Conservation (phyloP, 2,797 vertebrate species). For the Propithecus deckenii region DNA sequence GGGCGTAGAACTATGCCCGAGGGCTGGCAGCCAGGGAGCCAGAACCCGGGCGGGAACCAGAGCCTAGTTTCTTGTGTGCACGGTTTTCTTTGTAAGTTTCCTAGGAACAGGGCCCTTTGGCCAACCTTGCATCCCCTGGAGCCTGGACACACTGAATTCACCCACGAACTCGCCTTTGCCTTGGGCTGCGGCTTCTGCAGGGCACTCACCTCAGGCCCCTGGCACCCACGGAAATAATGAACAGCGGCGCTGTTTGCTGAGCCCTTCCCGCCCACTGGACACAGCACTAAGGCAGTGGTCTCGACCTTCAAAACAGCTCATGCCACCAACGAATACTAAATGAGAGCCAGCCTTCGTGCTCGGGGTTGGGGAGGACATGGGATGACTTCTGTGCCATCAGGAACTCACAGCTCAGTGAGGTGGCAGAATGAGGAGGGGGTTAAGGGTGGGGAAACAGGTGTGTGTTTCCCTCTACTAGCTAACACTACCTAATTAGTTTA, state of each 20-base stretch:
- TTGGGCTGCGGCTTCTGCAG: not conserved
- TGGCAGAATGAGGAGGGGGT: not conserved
- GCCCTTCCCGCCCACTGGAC: not conserved
- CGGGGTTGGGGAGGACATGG: not conserved
- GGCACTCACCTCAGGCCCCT: not conserved
- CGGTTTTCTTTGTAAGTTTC: not conserved
- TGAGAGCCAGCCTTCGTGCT: not conserved
- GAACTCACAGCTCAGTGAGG: not conserved
- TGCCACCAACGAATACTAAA: not conserved
- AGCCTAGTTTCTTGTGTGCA: not conserved
- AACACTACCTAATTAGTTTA: not conserved
- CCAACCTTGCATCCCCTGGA: not conserved
- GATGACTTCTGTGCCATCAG: not conserved
- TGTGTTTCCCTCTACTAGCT: not conserved
- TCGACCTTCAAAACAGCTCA: not conserved
- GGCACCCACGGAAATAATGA: not conserved
- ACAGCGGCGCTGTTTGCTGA: not conserved
- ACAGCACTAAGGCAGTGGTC: rapidly evolving
- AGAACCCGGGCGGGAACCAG: not conserved
- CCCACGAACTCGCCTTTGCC: not conserved
- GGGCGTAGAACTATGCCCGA: not conserved
- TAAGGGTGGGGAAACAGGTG: not conserved
- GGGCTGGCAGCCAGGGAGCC: not conserved
- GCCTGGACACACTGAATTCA: no score
- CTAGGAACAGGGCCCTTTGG: not conserved